A percentile compares a stretch with the other conserved stretches of the same genome.
Conservation (phyloP, 2,797 vertebrate genomes). For the Anguilla obscura region DNA sequence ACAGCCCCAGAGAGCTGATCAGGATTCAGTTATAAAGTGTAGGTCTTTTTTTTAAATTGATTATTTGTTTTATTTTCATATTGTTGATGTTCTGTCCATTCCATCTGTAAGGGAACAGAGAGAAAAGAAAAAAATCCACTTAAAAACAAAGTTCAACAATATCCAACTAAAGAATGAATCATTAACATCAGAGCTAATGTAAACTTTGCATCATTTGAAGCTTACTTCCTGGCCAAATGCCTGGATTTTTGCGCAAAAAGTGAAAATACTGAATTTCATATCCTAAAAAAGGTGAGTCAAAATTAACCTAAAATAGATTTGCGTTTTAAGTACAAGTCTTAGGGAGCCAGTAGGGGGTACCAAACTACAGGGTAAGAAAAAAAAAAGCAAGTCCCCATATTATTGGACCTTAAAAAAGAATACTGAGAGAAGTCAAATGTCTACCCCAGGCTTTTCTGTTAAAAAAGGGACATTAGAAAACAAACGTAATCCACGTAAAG, state of each 20-base stretch:
- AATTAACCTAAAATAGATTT: not conserved
- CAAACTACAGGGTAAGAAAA: not conserved
- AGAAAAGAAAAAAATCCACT: not conserved
- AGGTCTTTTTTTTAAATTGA: conserved; percentile 45
- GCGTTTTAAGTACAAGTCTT: not conserved
- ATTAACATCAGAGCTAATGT: not conserved
- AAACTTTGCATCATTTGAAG: not conserved
- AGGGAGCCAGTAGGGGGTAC: not conserved
- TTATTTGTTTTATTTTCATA: conserved; percentile 72
- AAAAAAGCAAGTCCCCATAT: too few species aligned
- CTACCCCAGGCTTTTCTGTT: not conserved
- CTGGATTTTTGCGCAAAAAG: not conserved
- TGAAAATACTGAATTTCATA: not conserved
- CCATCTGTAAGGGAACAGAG: conserved; percentile 75
- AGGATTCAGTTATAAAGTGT: conserved; percentile 68
- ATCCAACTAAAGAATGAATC: not conserved
- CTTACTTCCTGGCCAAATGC: not conserved
- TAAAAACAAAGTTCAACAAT: not conserved
- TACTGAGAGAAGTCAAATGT: not conserved
- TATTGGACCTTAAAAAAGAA: not conserved
- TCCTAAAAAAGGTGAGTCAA: not conserved
- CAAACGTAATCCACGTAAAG: too few species aligned
- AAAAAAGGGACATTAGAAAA: not conserved
- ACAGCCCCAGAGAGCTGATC: conserved; percentile 67
- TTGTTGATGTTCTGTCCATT: conserved; percentile 93